Conservation (phyloP, 1,140 invertebrate species). For the Diachasmimorpha longicaudata region DNA sequence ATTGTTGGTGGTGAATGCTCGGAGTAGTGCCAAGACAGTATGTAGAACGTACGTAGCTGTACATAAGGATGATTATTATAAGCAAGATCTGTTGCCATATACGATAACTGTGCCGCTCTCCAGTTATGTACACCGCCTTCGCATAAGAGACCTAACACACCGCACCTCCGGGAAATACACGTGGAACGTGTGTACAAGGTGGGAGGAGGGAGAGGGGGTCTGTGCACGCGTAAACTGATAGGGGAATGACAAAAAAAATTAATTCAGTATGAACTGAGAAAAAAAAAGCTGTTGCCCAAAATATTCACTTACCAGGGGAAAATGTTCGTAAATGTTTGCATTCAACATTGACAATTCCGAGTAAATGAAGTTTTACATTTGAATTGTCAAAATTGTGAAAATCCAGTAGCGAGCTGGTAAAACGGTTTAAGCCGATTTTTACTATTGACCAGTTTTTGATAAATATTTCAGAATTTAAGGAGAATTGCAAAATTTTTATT, state of each 20-base stretch:
- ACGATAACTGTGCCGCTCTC: slow-evolving; percentile 49
- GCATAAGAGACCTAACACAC: background rate
- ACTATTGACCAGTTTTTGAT: no score
- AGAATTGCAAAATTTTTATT: no score
- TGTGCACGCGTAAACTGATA: background rate
- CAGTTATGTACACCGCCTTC: slow-evolving; percentile 34
- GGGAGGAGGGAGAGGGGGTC: background rate
- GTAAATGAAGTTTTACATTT: no score
- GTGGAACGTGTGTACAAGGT: background rate
- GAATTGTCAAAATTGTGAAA: no score
- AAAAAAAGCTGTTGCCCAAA: no score
- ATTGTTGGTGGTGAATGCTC: background rate
- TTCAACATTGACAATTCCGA: no score
- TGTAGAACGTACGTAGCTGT: slow-evolving; percentile 46
- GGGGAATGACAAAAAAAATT: background rate
- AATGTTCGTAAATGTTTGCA: no score
- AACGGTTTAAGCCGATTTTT: no score
- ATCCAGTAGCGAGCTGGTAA: no score
- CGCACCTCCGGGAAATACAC: background rate
- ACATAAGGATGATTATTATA: slow-evolving; percentile 42
- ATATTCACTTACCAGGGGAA: no score
- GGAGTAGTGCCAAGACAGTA: slow-evolving; percentile 20
- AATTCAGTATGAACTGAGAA: background rate
- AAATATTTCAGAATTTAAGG: no score
- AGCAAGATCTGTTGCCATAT: slow-evolving; percentile 43